A percentile compares a stretch with the other conserved stretches of the same genome.
These are phyloP conservation scores for Heliconius eleuchia DNA, from an alignment of 1,140 invertebrate genomes.

Conservation along the genomic window DNA sequence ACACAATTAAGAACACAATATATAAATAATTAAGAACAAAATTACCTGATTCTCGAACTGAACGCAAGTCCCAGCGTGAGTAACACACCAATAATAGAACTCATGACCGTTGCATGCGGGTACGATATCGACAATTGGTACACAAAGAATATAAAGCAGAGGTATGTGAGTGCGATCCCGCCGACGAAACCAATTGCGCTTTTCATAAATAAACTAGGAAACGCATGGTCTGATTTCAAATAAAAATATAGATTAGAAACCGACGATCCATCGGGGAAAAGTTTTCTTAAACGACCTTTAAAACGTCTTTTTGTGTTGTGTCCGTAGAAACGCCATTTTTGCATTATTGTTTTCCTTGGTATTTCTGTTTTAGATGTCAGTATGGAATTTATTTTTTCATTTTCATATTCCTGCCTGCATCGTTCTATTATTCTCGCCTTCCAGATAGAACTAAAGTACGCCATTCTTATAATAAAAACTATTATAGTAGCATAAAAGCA, in stretches of 20 bases:
- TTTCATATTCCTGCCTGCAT: slow-evolving; percentile 68
- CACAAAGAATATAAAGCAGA: slow-evolving; percentile 85
- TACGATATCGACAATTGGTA: slow-evolving; percentile 83
- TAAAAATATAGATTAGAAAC: slow-evolving; percentile 69
- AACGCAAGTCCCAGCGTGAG: slow-evolving; percentile 86
- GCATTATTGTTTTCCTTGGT: slow-evolving; percentile 60
- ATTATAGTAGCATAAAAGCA: slow-evolving; percentile 25
- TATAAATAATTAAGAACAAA: neutral
- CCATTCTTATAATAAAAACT: slow-evolving; percentile 45
- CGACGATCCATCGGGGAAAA: slow-evolving; percentile 67
- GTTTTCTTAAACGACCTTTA: slow-evolving; percentile 55
- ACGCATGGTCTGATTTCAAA: slow-evolving; percentile 81
- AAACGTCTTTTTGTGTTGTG: slow-evolving; percentile 71
- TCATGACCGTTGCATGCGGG: slow-evolving; percentile 81
- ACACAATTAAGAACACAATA: neutral
- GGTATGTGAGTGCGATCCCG: slow-evolving; percentile 84
- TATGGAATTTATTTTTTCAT: slow-evolving; percentile 81
- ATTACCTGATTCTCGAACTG: slow-evolving; percentile 83
- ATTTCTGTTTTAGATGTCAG: slow-evolving; percentile 62
- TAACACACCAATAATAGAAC: slow-evolving; percentile 83
- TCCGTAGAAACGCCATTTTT: slow-evolving; percentile 69
- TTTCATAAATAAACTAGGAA: slow-evolving; percentile 83
- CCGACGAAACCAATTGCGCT: slow-evolving; percentile 83
- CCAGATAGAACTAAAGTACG: slow-evolving; percentile 64
- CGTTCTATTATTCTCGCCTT: slow-evolving; percentile 77